A percentile compares a stretch with the other conserved stretches of the same genome.
These are phyloP conservation scores for Discoglossus pictus DNA, from an alignment of 2,797 vertebrate species.

Conservation along the genomic window DNA sequence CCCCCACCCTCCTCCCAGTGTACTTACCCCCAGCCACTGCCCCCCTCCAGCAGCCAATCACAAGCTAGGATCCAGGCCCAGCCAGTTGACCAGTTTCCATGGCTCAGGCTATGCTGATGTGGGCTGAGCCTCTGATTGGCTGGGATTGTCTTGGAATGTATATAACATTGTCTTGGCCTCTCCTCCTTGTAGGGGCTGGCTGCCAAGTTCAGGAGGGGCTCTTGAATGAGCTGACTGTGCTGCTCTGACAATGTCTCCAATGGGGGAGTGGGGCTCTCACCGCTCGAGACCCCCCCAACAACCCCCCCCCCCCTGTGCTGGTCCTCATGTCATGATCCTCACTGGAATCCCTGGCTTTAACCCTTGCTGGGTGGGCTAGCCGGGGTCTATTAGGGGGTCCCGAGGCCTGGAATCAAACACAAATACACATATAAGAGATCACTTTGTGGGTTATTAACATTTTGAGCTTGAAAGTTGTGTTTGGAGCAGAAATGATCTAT, in stretches of 20 bases:
- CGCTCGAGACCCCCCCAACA: slow-evolving; percentile 6
- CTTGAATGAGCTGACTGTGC: slow-evolving; percentile 25
- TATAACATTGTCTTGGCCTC: slow-evolving; percentile 38
- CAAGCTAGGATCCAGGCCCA: not conserved
- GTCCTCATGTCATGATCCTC: too few relatives aligned
- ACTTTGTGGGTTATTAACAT: too few relatives aligned
- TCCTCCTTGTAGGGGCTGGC: slow-evolving; percentile 13
- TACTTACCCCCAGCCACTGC: slow-evolving; percentile 28
- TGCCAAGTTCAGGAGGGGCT: slow-evolving; percentile 8
- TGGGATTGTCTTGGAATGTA: slow-evolving; percentile 36
- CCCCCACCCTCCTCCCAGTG: not conserved
- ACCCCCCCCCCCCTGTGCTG: not conserved
- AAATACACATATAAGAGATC: too few relatives aligned
- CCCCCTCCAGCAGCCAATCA: slow-evolving; percentile 27
- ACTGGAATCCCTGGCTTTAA: too few relatives aligned
- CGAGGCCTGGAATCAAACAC: too few relatives aligned
- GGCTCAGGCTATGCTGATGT: slow-evolving; percentile 26
- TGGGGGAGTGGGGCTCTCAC: not conserved
- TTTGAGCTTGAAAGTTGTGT: too few relatives aligned
- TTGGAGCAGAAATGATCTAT: too few relatives aligned
- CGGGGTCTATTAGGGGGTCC: not conserved
- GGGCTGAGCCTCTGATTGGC: slow-evolving; percentile 16
- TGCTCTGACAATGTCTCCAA: slow-evolving; percentile 20
- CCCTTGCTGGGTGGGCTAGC: not conserved
- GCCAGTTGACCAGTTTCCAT: slow-evolving; percentile 20